phyloP scores from a whole-genome alignment of 2,888 invertebrate genomes.

The Bombylius major region DNA sequence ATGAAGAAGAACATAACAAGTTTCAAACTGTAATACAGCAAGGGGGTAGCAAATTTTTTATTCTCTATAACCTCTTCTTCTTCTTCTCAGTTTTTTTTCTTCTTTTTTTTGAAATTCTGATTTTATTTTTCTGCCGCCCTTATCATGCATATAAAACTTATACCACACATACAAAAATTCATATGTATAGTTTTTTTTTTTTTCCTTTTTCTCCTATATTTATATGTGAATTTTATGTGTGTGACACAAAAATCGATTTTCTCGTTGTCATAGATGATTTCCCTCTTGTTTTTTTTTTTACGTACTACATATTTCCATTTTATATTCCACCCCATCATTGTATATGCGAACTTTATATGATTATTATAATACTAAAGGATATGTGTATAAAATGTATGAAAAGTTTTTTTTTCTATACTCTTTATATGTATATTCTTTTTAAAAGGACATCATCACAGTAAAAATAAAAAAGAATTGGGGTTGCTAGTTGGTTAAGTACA shows the following conservation, averaged over 20 bases:
- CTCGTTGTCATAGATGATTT: slow-evolving; percentile 22
- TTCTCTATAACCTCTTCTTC: background rate
- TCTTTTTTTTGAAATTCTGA: background rate
- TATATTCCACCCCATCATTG: background rate
- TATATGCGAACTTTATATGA: background rate
- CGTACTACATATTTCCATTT: too few species aligned
- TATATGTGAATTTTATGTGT: slow-evolving; percentile 19
- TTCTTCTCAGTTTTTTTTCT: background rate
- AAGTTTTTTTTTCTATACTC: background rate
- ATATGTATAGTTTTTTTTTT: background rate
- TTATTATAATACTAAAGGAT: too few species aligned
- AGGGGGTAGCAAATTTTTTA: slow-evolving; percentile 8
- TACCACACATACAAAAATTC: background rate
- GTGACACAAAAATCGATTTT: slow-evolving; percentile 23
- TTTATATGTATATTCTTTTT: too few species aligned
- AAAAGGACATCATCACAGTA: too few species aligned
- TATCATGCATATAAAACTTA: slow-evolving; percentile 14
- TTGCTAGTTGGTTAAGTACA: too few species aligned
- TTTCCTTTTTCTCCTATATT: background rate
- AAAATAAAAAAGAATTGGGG: too few species aligned
- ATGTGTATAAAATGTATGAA: background rate
- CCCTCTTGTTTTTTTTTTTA: slow-evolving; percentile 5
- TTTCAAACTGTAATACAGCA: too few species aligned
- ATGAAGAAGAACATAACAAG: background rate
- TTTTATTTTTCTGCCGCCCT: slow-evolving; percentile 13